A percentile compares a stretch with the other conserved stretches of the same genome.
These are phyloP conservation scores for Anthoscopus minutus DNA, from an alignment of 2,113 vertebrate genomes.

Conservation along the genomic window DNA sequence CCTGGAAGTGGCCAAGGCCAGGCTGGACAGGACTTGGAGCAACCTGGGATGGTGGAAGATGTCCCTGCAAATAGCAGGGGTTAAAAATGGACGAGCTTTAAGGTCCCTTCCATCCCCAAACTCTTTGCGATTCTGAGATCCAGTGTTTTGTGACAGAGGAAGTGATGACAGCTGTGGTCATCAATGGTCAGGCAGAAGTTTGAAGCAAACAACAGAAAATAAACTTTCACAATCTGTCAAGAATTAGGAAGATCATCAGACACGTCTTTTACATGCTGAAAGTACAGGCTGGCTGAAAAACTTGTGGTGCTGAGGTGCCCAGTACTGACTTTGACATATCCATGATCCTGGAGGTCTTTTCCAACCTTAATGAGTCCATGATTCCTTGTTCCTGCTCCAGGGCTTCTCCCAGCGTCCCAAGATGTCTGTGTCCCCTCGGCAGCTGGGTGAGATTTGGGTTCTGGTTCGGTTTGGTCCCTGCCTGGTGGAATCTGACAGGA, in stretches of 20 bases:
- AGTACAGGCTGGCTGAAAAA: neutral
- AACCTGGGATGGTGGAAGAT: rapidly evolving
- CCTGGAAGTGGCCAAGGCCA: neutral
- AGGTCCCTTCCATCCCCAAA: neutral
- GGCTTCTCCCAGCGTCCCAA: rapidly evolving
- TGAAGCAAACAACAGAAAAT: neutral
- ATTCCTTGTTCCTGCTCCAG: neutral
- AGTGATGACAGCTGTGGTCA: neutral
- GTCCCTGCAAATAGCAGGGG: neutral
- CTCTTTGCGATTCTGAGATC: neutral
- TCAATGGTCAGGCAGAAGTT: neutral
- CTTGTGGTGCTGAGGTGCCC: neutral
- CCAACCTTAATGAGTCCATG: neutral
- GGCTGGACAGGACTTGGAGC: rapidly evolving
- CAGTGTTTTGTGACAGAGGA: neutral
- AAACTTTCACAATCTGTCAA: neutral
- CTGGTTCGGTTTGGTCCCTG: neutral
- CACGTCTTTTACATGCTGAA: neutral
- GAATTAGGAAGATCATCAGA: neutral
- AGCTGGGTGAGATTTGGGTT: neutral
- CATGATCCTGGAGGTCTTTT: neutral
- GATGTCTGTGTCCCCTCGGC: neutral
- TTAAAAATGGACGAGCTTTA: rapidly evolving
- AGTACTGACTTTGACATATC: neutral
- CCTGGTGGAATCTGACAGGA: neutral